Percentiles rank a stretch among this genome's conserved stretches.
Conservation (phyloP, 2,888 invertebrate genomes). For the Zeuzera pyrina region DNA sequence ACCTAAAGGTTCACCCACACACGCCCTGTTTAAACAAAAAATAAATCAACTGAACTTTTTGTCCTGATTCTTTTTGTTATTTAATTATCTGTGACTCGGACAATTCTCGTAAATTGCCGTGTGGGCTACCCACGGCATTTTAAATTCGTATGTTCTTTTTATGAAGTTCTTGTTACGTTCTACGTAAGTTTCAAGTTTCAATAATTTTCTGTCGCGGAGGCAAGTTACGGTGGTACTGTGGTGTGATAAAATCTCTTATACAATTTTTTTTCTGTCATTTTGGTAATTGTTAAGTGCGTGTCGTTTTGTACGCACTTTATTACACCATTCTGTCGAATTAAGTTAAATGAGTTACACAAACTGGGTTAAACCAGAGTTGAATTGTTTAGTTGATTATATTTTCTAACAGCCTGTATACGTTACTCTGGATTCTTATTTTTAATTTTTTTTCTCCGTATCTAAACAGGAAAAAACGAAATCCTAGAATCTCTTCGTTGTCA, state of each 20-base stretch:
- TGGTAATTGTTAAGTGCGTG: conserved; percentile 28
- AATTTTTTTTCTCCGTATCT: too few species aligned
- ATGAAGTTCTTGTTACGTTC: conserved; percentile 12
- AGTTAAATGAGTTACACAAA: conserved; percentile 23
- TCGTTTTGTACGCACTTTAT: conserved; percentile 27
- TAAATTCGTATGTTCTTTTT: conserved; percentile 7
- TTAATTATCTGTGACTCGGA: conserved; percentile 55
- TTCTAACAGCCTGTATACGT: too few species aligned
- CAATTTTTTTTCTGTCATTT: conserved; percentile 27
- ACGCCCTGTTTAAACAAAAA: conserved; percentile 20
- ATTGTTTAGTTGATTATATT: too few species aligned
- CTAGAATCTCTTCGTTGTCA: too few species aligned
- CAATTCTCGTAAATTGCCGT: conserved; percentile 44
- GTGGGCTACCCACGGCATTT: conserved; percentile 20
- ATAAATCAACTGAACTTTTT: conserved; percentile 37
- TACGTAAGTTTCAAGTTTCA: conserved; percentile 3
- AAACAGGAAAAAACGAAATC: too few species aligned
- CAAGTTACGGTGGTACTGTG: conserved; percentile 7
- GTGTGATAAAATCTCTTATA: conserved; percentile 31
- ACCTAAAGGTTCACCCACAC: conserved; percentile 18
- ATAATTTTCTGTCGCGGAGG: not conserved
- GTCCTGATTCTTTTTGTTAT: conserved; percentile 47
- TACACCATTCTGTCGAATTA: conserved; percentile 29
- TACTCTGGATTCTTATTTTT: too few species aligned
- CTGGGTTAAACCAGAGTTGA: too few species aligned